Evolutionary conservation across 2,113 vertebrate genomes (phyloP).

Genomic region (Nansenia antarctica): DNA sequence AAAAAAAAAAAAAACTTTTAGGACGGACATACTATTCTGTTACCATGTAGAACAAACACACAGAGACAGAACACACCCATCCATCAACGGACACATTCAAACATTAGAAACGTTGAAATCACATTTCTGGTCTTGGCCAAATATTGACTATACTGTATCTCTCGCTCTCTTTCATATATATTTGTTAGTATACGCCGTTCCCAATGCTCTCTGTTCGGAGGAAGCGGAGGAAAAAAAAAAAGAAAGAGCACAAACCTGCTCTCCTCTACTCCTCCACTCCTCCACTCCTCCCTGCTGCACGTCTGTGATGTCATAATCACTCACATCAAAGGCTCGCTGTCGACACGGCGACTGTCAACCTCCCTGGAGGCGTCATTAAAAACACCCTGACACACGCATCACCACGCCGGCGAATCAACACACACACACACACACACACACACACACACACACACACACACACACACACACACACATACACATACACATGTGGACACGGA

Average conservation of each 20-base stretch:
- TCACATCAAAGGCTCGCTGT: conserved; percentile 77
- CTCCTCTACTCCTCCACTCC: conserved; percentile 71
- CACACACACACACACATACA: too few species aligned
- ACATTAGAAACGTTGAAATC: conserved; percentile 52
- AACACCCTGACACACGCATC: conserved; percentile 74
- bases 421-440: conserved; percentile 15
- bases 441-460: conserved; percentile 6
- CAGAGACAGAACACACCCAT: conserved; percentile 37
- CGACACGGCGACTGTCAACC: conserved; percentile 78
- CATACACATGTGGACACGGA: too few species aligned
- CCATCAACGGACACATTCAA: conserved; percentile 52
- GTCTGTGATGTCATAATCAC: conserved; percentile 83
- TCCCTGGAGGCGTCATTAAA: conserved; percentile 83
- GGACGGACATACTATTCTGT: not conserved
- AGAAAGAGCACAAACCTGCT: conserved; percentile 46
- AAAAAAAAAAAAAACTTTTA: not conserved
- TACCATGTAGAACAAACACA: not conserved
- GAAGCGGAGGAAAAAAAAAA: not conserved
- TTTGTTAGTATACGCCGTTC: not conserved
- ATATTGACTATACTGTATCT: conserved; percentile 42
- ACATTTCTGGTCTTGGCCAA: conserved; percentile 63
- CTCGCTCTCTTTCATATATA: too few species aligned
- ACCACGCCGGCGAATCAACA: conserved; percentile 57
- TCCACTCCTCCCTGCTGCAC: conserved; percentile 70
- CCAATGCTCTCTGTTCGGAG: too few species aligned